Evolutionary conservation across 2,113 vertebrate species (phyloP).

Genomic region (Pseudopodoces humilis): DNA sequence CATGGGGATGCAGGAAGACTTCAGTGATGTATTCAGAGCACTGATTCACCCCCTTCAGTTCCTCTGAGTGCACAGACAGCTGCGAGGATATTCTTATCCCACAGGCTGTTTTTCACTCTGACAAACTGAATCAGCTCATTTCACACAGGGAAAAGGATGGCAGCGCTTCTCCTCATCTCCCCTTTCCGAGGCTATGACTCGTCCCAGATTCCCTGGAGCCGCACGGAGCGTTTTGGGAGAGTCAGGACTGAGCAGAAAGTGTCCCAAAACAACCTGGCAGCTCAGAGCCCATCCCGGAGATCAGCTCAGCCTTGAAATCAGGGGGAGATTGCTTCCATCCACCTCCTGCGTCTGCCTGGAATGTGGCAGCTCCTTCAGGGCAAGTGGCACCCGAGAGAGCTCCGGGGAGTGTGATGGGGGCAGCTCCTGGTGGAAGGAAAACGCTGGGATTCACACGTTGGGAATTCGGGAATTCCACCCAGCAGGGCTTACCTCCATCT

Average conservation of each 20-base stretch:
- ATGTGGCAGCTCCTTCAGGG: not conserved
- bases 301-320: not conserved
- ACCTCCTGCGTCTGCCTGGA: not conserved
- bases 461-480: not conserved
- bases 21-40: not conserved
- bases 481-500: not conserved
- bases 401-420: not conserved
- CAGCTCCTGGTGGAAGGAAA: not conserved
- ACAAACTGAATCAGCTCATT: constrained; percentile 68
- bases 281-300: not conserved
- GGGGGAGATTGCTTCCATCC: not conserved
- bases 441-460: not conserved
- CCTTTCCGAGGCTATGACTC: constrained; percentile 50
- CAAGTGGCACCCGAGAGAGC: not conserved
- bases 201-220: constrained; percentile 66
- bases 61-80: constrained; percentile 49
- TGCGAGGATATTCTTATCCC: constrained; percentile 54
- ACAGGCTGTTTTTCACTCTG: constrained; percentile 57
- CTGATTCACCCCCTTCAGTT: not conserved
- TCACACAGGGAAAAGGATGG: constrained; percentile 49
- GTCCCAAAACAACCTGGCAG: not conserved
- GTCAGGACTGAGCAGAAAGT: not conserved
- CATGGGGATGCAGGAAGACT: not conserved
- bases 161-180: constrained; percentile 53
- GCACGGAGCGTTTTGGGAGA: constrained; percentile 36